A percentile compares a stretch with the other conserved stretches of the same genome.
These are phyloP conservation scores for Thereva nobilitata DNA, from an alignment of 2,888 invertebrate genomes.

Conservation along the genomic window DNA sequence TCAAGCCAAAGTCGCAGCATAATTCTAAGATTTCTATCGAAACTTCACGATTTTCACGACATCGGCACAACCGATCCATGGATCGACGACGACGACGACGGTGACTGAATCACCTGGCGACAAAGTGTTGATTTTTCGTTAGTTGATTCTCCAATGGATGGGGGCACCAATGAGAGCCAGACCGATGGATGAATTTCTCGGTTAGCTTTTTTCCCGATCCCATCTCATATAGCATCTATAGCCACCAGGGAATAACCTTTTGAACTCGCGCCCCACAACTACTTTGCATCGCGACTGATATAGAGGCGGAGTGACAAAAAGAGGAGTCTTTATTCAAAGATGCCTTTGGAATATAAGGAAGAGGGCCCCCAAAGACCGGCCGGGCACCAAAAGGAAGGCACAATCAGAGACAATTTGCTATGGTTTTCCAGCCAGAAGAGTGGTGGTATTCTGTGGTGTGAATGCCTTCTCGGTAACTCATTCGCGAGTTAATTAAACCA, in stretches of 20 bases:
- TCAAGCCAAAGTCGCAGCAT: constrained; percentile 11
- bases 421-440: not conserved
- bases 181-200: constrained; percentile 15
- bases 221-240: too few relatives aligned
- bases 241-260: constrained; percentile 28
- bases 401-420: constrained; percentile 33
- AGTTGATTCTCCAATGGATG: constrained; percentile 1
- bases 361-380: not conserved
- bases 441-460: constrained; percentile 20
- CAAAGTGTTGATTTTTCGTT: constrained; percentile 25
- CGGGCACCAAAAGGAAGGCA: not conserved
- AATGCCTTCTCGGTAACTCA: constrained; percentile 21
- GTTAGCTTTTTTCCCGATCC: constrained; percentile 24
- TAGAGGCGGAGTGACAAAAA: constrained; percentile 29
- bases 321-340: constrained; percentile 12
- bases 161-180: constrained; percentile 6
- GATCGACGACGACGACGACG: not conserved
- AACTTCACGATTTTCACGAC: constrained; percentile 33
- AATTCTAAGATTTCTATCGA: constrained; percentile 23
- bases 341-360: constrained; percentile 24
- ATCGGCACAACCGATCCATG: constrained; percentile 3
- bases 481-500: constrained; percentile 35
- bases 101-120: constrained; percentile 31
- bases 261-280: constrained; percentile 23
- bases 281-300: constrained; percentile 32